phyloP scores from a whole-genome alignment of 1,140 invertebrate species.

The Drosophila santomea region DNA sequence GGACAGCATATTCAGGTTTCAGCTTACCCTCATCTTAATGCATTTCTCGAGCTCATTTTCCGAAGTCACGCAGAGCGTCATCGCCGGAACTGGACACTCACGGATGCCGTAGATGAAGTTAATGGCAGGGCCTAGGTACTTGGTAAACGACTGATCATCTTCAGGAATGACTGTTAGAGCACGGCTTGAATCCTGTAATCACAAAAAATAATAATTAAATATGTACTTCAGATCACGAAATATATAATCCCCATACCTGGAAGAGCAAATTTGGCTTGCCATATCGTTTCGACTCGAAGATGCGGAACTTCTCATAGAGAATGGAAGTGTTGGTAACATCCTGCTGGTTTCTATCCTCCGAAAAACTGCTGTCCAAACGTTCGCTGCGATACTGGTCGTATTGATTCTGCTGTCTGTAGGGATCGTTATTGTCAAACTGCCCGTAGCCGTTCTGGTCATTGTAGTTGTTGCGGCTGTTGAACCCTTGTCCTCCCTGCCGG shows the following conservation, averaged over 20 bases:
- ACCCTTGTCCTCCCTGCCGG: conserved; percentile 44
- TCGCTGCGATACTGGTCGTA: conserved; percentile 69
- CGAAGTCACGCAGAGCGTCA: conserved; percentile 96
- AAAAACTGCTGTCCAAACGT: conserved; percentile 74
- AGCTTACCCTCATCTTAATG: conserved; percentile 94
- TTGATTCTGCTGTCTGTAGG: conserved; percentile 44
- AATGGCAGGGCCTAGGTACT: conserved; percentile 88
- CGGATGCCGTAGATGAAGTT: conserved; percentile 90
- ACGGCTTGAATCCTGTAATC: conserved; percentile 89
- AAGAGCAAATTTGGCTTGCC: conserved; percentile 89
- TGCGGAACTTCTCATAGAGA: conserved; percentile 87
- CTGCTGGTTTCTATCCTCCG: conserved; percentile 49
- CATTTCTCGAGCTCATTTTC: conserved; percentile 96
- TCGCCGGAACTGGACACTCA: conserved; percentile 91
- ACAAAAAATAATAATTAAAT: not conserved
- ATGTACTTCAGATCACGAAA: not conserved
- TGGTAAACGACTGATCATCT: conserved; percentile 87
- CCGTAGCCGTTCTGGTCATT: conserved; percentile 61
- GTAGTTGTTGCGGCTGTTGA: conserved; percentile 40
- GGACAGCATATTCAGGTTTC: not conserved
- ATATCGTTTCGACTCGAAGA: conserved; percentile 90
- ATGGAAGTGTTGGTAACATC: conserved; percentile 73
- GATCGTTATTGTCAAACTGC: conserved; percentile 66
- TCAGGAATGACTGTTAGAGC: conserved; percentile 87
- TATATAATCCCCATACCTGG: conserved; percentile 85